Evolutionary conservation across 1,140 invertebrate genomes (phyloP).

Genomic region (Homarus americanus): DNA sequence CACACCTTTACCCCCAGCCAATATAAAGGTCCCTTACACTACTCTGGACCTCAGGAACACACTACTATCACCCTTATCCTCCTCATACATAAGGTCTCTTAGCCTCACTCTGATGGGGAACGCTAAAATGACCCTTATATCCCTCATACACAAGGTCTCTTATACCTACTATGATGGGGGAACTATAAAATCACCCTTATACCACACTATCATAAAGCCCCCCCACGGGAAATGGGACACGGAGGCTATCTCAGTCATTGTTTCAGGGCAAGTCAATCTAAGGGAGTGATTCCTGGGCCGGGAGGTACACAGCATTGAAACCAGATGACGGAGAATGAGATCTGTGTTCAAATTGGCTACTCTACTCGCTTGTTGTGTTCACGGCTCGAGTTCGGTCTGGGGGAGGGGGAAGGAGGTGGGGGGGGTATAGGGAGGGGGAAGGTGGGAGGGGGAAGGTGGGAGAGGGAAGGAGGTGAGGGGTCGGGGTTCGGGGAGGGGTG

Average conservation of each 20-base stretch:
- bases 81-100: background rate
- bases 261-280: slow-evolving; percentile 24
- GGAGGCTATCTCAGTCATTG: background rate
- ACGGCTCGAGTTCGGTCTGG: too few relatives aligned
- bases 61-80: background rate
- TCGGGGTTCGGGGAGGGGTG: too few relatives aligned
- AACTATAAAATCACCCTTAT: background rate
- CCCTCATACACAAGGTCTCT: background rate
- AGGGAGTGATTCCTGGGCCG: background rate
- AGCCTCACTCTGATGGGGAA: background rate
- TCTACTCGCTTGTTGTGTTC: too few relatives aligned
- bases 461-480: too few relatives aligned
- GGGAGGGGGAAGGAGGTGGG: too few relatives aligned
- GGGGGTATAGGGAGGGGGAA: too few relatives aligned
- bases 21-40: too few relatives aligned
- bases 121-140: background rate
- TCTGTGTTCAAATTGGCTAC: too few relatives aligned
- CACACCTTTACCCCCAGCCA: too few relatives aligned
- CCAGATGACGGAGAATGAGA: background rate
- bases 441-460: too few relatives aligned
- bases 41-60: background rate
- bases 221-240: background rate
- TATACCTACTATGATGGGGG: background rate
- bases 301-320: background rate
- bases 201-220: background rate